Conservation (phyloP, 92 coral and sea anemone genomes). For the Micromussa lordhowensis region DNA sequence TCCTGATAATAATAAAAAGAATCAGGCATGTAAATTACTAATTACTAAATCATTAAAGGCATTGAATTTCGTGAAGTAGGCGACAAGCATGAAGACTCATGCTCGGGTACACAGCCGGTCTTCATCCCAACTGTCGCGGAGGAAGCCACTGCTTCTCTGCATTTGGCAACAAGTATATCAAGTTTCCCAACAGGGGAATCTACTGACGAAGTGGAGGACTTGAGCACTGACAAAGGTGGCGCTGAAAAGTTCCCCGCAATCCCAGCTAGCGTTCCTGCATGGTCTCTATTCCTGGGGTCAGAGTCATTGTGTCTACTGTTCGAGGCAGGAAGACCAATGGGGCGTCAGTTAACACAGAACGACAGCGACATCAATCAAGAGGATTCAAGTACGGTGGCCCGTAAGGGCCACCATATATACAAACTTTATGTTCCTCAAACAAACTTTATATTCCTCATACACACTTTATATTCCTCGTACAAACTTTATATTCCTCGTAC, state of each 20-base stretch:
- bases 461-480: no score
- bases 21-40: no score
- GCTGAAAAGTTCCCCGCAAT: neutral
- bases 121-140: slow-evolving; percentile 35
- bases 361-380: no score
- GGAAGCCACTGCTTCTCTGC: slow-evolving; percentile 21
- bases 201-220: slow-evolving; percentile 18
- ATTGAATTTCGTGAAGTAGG: slow-evolving; percentile 8
- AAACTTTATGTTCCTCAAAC: no score
- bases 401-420: no score
- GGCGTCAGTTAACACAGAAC: slow-evolving; percentile 17
- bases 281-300: slow-evolving; percentile 30
- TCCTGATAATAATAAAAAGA: no score
- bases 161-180: slow-evolving; percentile 12
- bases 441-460: no score
- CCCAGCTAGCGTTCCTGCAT: slow-evolving; percentile 3
- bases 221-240: slow-evolving; percentile 13
- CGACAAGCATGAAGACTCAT: slow-evolving; percentile 13
- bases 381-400: no score
- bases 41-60: slow-evolving; percentile 24
- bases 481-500: no score
- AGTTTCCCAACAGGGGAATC: slow-evolving; percentile 3
- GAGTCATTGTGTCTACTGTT: slow-evolving; percentile 16
- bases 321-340: slow-evolving; percentile 6
- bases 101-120: no score